phyloP scores from a whole-genome alignment of 2,888 invertebrate species.

The Lobophora halterata region DNA sequence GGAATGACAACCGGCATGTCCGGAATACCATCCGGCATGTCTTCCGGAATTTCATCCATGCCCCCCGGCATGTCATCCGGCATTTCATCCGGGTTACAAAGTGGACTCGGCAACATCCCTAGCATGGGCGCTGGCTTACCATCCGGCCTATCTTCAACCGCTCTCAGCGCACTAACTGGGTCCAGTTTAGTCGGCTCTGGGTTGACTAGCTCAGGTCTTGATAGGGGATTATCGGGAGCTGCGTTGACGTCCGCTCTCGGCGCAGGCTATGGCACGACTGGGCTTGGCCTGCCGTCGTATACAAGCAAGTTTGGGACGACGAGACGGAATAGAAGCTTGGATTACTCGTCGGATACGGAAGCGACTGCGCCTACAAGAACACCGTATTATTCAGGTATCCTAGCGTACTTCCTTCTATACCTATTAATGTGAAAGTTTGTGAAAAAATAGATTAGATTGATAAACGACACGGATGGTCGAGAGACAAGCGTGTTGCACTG shows the following conservation, averaged over 20 bases:
- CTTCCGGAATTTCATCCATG: conserved; percentile 56
- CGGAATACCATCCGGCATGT: too few species aligned
- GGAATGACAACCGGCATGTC: conserved; percentile 57
- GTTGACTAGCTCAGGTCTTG: conserved; percentile 62
- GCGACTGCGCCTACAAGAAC: conserved; percentile 89
- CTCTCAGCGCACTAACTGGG: conserved; percentile 70
- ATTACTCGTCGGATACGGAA: conserved; percentile 97
- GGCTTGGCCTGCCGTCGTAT: conserved; percentile 67
- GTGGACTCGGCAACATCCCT: conserved; percentile 16
- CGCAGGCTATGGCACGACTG: conserved; percentile 65
- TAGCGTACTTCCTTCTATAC: too few species aligned
- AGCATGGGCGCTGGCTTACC: conserved; percentile 49
- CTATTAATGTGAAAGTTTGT: too few species aligned
- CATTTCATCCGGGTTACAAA: conserved; percentile 44
- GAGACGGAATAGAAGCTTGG: conserved; percentile 89
- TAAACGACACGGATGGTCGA: too few species aligned
- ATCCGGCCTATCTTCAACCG: conserved; percentile 69
- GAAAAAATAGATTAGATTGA: too few species aligned
- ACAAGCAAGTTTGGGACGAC: conserved; percentile 82
- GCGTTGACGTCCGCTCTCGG: conserved; percentile 64
- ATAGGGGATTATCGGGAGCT: conserved; percentile 61
- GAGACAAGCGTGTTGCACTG: too few species aligned
- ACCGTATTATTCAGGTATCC: conserved; percentile 90
- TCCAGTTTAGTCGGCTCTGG: conserved; percentile 69
- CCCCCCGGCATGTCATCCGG: conserved; percentile 34